Percentiles rank a stretch among this genome's conserved stretches.
phyloP scores from a whole-genome alignment of 2,888 invertebrate genomes.

The Melangyna quadrimaculata region DNA sequence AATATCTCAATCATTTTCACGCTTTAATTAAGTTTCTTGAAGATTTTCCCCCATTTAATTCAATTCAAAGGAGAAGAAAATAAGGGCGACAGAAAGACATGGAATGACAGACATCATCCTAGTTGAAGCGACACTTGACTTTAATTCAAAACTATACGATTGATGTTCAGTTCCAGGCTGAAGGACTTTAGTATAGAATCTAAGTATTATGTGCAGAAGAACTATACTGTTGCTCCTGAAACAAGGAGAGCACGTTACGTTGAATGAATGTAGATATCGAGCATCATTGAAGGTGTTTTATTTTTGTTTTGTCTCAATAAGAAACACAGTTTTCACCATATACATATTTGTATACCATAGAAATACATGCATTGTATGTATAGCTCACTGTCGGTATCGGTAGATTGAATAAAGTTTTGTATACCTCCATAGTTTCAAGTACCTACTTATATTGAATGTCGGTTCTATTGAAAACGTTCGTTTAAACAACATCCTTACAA shows the following conservation, averaged over 20 bases:
- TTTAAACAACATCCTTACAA: background rate
- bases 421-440: background rate
- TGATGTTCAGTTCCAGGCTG: constrained; percentile 4
- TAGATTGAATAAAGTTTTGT: background rate
- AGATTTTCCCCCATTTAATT: constrained; percentile 48
- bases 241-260: background rate
- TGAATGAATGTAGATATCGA: background rate
- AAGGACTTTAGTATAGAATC: background rate
- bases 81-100: background rate
- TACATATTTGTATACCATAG: background rate
- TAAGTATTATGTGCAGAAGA: too few species aligned
- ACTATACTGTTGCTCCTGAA: background rate
- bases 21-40: constrained; percentile 58
- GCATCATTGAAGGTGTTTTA: background rate
- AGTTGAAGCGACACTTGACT: constrained; percentile 14
- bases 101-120: constrained; percentile 11
- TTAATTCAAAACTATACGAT: constrained; percentile 13
- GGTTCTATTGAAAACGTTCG: background rate
- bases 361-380: background rate
- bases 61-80: constrained; percentile 30
- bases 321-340: background rate
- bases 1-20: constrained; percentile 51
- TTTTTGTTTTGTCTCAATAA: background rate
- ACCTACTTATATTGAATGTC: background rate
- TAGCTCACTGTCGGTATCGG: background rate